A percentile compares a stretch with the other conserved stretches of the same genome.
Evolutionary conservation across 2,797 vertebrate genomes (phyloP).

Genomic region (Catamblyrhynchus diadema): DNA sequence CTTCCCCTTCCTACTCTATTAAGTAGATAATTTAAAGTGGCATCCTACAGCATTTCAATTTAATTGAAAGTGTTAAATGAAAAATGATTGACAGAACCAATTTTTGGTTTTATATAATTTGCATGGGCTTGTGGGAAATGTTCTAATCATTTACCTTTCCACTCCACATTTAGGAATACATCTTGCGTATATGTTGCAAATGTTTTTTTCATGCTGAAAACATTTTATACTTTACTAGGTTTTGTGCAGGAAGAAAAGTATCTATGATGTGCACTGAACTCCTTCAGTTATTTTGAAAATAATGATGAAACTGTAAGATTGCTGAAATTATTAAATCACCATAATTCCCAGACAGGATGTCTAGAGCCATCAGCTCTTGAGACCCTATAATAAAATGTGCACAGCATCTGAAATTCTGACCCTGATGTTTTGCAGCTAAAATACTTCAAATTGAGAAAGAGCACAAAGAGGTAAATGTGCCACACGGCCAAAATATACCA

Average conservation of each 20-base stretch:
- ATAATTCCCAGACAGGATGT: neutral
- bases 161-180: neutral
- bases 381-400: neutral
- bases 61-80: slow-evolving; percentile 60
- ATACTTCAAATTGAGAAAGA: slow-evolving; percentile 12
- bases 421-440: slow-evolving; percentile 26
- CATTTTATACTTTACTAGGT: neutral
- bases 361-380: slow-evolving; percentile 21
- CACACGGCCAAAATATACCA: neutral
- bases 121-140: slow-evolving; percentile 4
- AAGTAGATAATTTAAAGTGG: slow-evolving; percentile 50
- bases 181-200: neutral
- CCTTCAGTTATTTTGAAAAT: slow-evolving; percentile 26
- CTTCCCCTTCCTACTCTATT: slow-evolving; percentile 50
- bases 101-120: slow-evolving; percentile 14
- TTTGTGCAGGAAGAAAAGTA: neutral
- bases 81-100: slow-evolving; percentile 33
- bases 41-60: slow-evolving; percentile 44
- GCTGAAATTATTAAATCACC: slow-evolving; percentile 29
- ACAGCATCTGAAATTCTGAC: slow-evolving; percentile 30
- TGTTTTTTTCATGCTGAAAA: neutral
- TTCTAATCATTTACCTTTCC: slow-evolving; percentile 5
- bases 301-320: slow-evolving; percentile 19
- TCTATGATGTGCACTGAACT: neutral
- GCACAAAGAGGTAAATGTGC: neutral